Base-by-base conservation (phyloP, 2,113 vertebrate species). In the Actenoides lindsayi region DNA sequence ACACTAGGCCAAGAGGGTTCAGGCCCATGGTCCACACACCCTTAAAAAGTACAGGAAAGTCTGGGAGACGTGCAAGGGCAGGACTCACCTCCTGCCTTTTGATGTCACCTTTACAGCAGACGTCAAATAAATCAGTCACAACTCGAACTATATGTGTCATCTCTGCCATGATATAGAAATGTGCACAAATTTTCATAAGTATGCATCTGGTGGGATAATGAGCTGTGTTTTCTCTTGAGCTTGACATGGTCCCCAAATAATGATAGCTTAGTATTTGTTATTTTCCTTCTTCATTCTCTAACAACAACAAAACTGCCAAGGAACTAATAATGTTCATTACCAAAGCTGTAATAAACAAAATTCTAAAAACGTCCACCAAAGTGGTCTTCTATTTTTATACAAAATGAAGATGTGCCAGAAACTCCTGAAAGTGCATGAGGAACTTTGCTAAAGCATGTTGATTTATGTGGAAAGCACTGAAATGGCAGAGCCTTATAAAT, bases 291-390 rank as follows among this genome's bases (percentile, higher is more conserved):
- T 41, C 46, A 77, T 93, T 94, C 28, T 68, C 56, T 53, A 71
- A 41, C 24, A 67, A 50, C 7, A 86, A 46, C 6, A 56, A 74
- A 70, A 44, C 8, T 59, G 23, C 13, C 16, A 48, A 81, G 18
- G 20, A 81, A 68, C 37, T n/a, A 35, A 67, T 37, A 59, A 68
- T 59, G 27, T 15, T 75, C 14, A 31, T 51, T 67, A 75, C 20
- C 41, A 51, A 35, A 70, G 81, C 17, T 42, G 25, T 83, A 89
- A 81, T 51, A 67, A 59, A 2, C 3, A 48, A 69, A 62, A 77
- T 16, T 79, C 1, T 0, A 18, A 37, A 90, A 84, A 39, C 70
- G 3, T 2, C 21, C 2, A 19, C 69, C 0, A 0, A 83, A 87
- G 31, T 8, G 21, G 25, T 68, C 35, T 82, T 42, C 14, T 91